Evolutionary conservation across 2,888 invertebrate genomes (phyloP).

Genomic region (Daptonema setosum): DNA sequence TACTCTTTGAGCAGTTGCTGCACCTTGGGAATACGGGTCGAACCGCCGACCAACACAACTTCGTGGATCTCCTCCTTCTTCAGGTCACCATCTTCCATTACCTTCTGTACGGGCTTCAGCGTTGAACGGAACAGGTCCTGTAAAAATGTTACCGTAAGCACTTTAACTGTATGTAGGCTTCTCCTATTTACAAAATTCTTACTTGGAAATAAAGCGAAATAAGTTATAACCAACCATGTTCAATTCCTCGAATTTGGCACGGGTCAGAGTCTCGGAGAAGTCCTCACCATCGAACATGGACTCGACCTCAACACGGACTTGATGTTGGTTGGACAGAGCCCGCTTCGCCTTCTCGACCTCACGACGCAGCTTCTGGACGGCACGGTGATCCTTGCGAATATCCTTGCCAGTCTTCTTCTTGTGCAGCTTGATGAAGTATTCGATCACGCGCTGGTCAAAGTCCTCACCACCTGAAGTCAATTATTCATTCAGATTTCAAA

Average conservation of each 20-base stretch:
- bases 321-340: slow-evolving; percentile 75
- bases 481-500: neutral
- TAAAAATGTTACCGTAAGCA: neutral
- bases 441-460: slow-evolving; percentile 39
- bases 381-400: slow-evolving; percentile 28
- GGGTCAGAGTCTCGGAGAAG: slow-evolving; percentile 86
- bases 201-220: neutral
- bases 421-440: slow-evolving; percentile 78
- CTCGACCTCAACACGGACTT: slow-evolving; percentile 85
- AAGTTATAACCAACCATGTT: slow-evolving; percentile 47
- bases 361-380: slow-evolving; percentile 30
- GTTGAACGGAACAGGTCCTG: slow-evolving; percentile 49
- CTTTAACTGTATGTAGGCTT: too few relatives aligned
- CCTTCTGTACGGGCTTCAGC: slow-evolving; percentile 67
- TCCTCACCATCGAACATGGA: slow-evolving; percentile 93
- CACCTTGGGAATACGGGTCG: slow-evolving; percentile 94
- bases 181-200: neutral
- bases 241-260: slow-evolving; percentile 93
- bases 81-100: slow-evolving; percentile 94
- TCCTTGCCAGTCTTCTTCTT: slow-evolving; percentile 32
- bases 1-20: slow-evolving; percentile 42
- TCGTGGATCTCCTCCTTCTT: slow-evolving; percentile 94
- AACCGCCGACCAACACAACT: slow-evolving; percentile 93
- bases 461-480: slow-evolving; percentile 58
- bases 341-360: slow-evolving; percentile 32